Base-by-base conservation (phyloP, 2,888 invertebrate species). In the Parascotia fuliginaria region DNA sequence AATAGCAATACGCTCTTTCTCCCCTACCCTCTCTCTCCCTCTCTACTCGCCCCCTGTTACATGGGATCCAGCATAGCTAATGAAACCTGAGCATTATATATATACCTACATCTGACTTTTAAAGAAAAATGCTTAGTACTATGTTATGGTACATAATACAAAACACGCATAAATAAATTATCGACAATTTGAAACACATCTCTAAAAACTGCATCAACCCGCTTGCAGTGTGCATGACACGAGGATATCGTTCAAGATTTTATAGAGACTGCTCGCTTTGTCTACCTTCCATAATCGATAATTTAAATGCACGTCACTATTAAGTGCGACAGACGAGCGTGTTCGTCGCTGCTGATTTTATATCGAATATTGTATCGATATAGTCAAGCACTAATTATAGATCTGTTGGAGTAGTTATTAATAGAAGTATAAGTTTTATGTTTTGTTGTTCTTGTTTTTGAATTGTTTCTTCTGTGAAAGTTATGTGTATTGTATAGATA, bases 231-330 rank as follows among this genome's bases (percentile, higher is more conserved):
- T 68, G 60, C 70, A 71, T 73, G 75, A 75, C 73, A 67, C 55
- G 56, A 52, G 60, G 54, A 66, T 59, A 73, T 74, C 65, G 70
- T 65, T 71, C 70, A 73, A 73, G 70, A 73, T 73, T 73, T 72
- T 75, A 73, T 55, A 50, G 53, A 65, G 60, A 63, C 60, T 69
- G 64, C 62, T 55, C 67, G 57, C 77, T 81, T 81, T 81, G 82
- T 81, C 78, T 79, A 67, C 71, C 65, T 70, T 60, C 29, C 43
- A 67, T 76, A 68, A 77, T 80, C 79, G 80, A 78, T 77, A 79
- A 75, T 79, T 77, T 70, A 69, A 74, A 76, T 76, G 71, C 78
- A 78, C 80, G 70, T 72, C 78, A 78, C 77, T 78, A 69, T 57
- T 58, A 62, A 55, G 59, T 55, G 55, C 55, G 51, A 62, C 55